Evolutionary conservation across 2,888 invertebrate species (phyloP).

Genomic region (Venusia cambrica): DNA sequence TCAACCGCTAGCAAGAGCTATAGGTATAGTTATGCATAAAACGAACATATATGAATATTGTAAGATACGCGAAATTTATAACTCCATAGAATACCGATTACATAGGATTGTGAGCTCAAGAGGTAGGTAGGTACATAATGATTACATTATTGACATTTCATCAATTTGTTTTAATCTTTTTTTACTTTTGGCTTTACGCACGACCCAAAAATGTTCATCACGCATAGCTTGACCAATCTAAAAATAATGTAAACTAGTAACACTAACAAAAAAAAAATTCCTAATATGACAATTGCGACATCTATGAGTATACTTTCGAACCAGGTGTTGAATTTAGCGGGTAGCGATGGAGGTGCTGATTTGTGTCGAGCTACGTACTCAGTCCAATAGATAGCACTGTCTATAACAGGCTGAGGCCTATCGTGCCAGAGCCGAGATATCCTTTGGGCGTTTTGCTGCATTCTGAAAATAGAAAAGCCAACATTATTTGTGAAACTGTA

Average conservation of each 20-base stretch:
- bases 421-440: slow-evolving; percentile 77
- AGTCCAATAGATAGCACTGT: slow-evolving; percentile 83
- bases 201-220: slow-evolving; percentile 28
- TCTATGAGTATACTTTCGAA: slow-evolving; percentile 51
- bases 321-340: slow-evolving; percentile 44
- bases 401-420: slow-evolving; percentile 76
- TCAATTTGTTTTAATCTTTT: slow-evolving; percentile 35
- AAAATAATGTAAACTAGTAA: slow-evolving; percentile 33
- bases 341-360: slow-evolving; percentile 46
- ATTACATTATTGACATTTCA: too few species aligned
- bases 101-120: too few species aligned
- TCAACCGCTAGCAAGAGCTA: too few species aligned
- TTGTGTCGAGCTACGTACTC: slow-evolving; percentile 82
- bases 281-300: slow-evolving; percentile 45
- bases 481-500: too few species aligned
- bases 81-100: too few species aligned
- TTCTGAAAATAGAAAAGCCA: slow-evolving; percentile 44
- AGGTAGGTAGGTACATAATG: too few species aligned
- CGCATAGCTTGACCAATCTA: slow-evolving; percentile 32
- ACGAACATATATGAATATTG: too few species aligned
- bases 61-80: too few species aligned
- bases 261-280: slow-evolving; percentile 32
- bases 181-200: slow-evolving; percentile 35
- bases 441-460: slow-evolving; percentile 64
- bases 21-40: too few species aligned